Evolutionary conservation across 2,888 invertebrate species (phyloP).

Genomic region (Amphipyra tragopoginis): DNA sequence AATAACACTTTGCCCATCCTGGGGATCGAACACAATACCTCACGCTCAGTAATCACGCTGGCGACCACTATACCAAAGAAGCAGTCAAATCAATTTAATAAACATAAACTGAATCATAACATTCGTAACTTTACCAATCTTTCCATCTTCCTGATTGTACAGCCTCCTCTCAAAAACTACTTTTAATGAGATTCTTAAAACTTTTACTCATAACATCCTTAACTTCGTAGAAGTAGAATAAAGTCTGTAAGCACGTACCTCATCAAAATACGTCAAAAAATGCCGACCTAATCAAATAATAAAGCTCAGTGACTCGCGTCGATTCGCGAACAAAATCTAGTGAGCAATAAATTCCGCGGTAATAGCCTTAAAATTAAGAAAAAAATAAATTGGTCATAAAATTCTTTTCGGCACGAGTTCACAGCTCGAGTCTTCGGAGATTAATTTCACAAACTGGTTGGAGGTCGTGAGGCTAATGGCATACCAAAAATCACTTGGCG

Average conservation of each 20-base stretch:
- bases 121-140: slow-evolving; percentile 36
- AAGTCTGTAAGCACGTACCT: slow-evolving; percentile 3
- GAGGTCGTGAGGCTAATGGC: slow-evolving; percentile 63
- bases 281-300: slow-evolving; percentile 7
- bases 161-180: slow-evolving; percentile 34
- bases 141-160: slow-evolving; percentile 5
- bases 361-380: slow-evolving; percentile 33
- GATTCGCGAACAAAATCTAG: slow-evolving; percentile 27
- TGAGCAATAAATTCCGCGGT: slow-evolving; percentile 47
- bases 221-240: slow-evolving; percentile 18
- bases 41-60: no score
- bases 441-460: slow-evolving; percentile 63
- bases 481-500: slow-evolving; percentile 57
- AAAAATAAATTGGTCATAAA: slow-evolving; percentile 51
- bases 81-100: neutral
- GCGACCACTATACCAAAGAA: no score
- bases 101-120: slow-evolving; percentile 24
- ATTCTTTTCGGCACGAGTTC: slow-evolving; percentile 51
- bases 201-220: slow-evolving; percentile 15
- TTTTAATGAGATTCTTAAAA: slow-evolving; percentile 41
- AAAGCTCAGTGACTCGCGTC: slow-evolving; percentile 12
- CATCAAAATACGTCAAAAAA: slow-evolving; percentile 22
- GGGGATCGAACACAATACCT: no score
- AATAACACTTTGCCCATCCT: no score
- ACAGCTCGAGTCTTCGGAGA: slow-evolving; percentile 49